Conservation (phyloP, 2,113 vertebrate species). For the Mugil cephalus region DNA sequence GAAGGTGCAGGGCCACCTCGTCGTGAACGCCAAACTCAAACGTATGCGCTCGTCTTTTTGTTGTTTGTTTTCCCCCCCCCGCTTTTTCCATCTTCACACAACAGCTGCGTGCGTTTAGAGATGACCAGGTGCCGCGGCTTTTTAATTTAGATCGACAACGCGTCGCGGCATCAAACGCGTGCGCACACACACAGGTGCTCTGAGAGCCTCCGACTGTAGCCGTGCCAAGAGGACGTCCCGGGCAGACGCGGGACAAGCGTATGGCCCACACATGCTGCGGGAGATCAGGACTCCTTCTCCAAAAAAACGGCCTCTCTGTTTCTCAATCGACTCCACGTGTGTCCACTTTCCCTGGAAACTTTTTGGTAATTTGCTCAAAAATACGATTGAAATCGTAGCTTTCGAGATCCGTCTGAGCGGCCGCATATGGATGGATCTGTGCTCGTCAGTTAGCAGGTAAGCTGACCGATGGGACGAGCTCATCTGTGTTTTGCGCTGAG, state of each 20-base stretch:
- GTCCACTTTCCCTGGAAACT: conserved; percentile 54
- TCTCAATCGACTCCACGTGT: conserved; percentile 56
- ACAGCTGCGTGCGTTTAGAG: conserved; percentile 68
- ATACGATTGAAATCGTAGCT: too few species aligned
- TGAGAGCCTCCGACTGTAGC: conserved; percentile 57
- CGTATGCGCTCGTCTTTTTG: background rate
- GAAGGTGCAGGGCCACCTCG: conserved; percentile 24
- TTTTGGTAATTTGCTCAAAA: conserved; percentile 19
- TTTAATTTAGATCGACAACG: conserved; percentile 39
- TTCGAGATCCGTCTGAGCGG: background rate
- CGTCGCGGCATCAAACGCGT: conserved; percentile 13
- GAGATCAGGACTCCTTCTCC: conserved; percentile 42
- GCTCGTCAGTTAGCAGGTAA: conserved; percentile 47
- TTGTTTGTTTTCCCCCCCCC: background rate
- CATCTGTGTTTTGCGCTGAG: conserved; percentile 26
- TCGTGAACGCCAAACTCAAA: background rate
- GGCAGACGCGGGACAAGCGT: conserved; percentile 9
- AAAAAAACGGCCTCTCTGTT: too few species aligned
- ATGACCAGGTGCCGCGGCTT: conserved; percentile 46
- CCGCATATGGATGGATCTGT: background rate
- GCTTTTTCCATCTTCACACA: conserved; percentile 27
- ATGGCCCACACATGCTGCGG: conserved; percentile 69
- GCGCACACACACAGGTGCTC: conserved; percentile 63
- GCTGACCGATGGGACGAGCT: conserved; percentile 35
- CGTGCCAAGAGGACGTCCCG: conserved; percentile 66